Evolutionary conservation across 2,113 vertebrate species (phyloP).

Genomic region (Acanthisitta chloris): DNA sequence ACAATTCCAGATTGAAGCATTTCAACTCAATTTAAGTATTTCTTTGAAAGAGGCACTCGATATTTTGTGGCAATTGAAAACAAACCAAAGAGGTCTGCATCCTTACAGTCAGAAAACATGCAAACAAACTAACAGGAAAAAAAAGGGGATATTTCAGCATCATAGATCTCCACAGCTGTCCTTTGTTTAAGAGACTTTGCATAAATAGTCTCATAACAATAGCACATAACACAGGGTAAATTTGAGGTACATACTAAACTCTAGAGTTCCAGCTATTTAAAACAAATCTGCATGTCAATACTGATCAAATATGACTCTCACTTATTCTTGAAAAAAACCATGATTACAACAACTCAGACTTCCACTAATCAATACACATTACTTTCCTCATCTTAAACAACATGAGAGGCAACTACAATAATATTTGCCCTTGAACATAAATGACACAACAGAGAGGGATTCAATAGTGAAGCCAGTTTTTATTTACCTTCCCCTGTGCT

Average conservation of each 20-base stretch:
- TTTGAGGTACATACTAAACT: not conserved
- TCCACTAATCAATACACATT: not conserved
- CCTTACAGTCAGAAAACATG: not conserved
- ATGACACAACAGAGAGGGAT: not conserved
- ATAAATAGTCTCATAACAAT: too few species aligned
- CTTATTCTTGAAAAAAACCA: not conserved
- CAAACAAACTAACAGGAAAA: not conserved
- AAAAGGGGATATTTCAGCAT: not conserved
- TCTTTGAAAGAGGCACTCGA: not conserved
- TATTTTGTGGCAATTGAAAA: not conserved
- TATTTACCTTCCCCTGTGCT: not conserved
- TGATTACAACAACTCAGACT: not conserved
- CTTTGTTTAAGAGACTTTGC: not conserved
- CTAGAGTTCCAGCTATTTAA: not conserved
- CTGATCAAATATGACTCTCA: not conserved
- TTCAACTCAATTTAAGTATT: not conserved
- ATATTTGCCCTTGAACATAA: not conserved
- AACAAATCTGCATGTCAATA: not conserved
- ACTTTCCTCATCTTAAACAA: not conserved
- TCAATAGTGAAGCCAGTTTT: not conserved
- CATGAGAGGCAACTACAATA: not conserved
- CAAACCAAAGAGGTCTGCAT: not conserved
- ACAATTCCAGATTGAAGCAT: not conserved
- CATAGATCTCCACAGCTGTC: not conserved
- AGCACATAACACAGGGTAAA: not conserved